Percentiles rank a stretch among this genome's conserved stretches.
Conservation (phyloP, 2,888 invertebrate species). For the Apamea crenata region DNA sequence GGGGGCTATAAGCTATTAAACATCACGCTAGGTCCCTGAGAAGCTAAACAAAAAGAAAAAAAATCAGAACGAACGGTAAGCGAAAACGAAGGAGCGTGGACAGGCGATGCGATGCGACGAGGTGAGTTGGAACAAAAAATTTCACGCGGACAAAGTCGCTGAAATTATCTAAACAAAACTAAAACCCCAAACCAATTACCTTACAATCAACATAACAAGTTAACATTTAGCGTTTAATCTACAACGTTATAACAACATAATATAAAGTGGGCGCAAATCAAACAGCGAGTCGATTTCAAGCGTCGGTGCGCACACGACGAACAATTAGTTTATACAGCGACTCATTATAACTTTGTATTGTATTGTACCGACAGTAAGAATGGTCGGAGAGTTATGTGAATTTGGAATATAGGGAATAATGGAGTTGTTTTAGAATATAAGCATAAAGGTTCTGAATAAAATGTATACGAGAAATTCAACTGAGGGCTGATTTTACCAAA, state of each 20-base stretch:
- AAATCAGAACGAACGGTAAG: too few relatives aligned
- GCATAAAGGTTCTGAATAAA: not conserved
- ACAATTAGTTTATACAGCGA: conserved; percentile 81
- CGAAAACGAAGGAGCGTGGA: too few relatives aligned
- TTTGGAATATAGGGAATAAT: not conserved
- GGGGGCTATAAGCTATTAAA: too few relatives aligned
- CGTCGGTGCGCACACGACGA: conserved; percentile 62
- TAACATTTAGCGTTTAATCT: conserved; percentile 33
- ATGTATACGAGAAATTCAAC: not conserved
- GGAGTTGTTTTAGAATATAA: not conserved
- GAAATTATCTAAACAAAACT: not conserved
- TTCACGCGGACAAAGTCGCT: not conserved
- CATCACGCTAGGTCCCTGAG: too few relatives aligned
- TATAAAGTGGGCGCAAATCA: conserved; percentile 75
- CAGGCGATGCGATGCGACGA: not conserved
- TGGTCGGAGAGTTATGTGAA: not conserved
- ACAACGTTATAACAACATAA: conserved; percentile 52
- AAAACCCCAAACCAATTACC: conserved; percentile 52
- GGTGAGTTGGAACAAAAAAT: not conserved
- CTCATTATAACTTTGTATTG: conserved; percentile 80
- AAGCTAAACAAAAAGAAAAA: too few relatives aligned
- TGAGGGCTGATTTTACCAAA: too few relatives aligned
- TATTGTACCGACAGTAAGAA: conserved; percentile 62
- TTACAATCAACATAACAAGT: conserved; percentile 46
- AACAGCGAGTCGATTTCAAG: conserved; percentile 80